A percentile compares a stretch with the other conserved stretches of the same genome.
Evolutionary conservation across 2,888 invertebrate genomes (phyloP).

Genomic region (Parnassius apollo): DNA sequence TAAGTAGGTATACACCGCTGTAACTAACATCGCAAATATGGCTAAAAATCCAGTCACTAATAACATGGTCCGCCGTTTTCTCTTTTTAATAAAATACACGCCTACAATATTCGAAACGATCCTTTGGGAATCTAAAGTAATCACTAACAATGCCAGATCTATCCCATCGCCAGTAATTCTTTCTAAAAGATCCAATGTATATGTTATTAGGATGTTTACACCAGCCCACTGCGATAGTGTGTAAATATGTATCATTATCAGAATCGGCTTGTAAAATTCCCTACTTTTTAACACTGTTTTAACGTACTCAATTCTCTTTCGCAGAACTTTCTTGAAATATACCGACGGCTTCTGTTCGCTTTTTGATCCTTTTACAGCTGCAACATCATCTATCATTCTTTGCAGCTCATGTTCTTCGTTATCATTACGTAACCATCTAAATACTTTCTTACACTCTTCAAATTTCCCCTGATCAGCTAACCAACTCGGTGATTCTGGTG

Average conservation of each 20-base stretch:
- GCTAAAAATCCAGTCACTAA: constrained; percentile 20
- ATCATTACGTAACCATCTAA: constrained; percentile 70
- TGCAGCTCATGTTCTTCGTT: constrained; percentile 54
- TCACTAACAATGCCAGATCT: constrained; percentile 32
- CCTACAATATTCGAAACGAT: constrained; percentile 36
- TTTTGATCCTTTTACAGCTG: not conserved
- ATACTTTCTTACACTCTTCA: constrained; percentile 68
- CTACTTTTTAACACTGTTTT: constrained; percentile 33
- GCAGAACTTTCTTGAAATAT: constrained; percentile 1
- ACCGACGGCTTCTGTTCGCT: constrained; percentile 1
- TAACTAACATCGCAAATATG: constrained; percentile 12
- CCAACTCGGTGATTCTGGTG: constrained; percentile 82
- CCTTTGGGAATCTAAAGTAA: constrained; percentile 36
- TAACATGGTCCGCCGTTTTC: constrained; percentile 27
- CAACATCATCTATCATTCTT: constrained; percentile 35
- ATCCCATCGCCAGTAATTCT: constrained; percentile 32
- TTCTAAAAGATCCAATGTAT: constrained; percentile 34
- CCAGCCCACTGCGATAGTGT: constrained; percentile 40
- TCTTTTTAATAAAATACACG: constrained; percentile 35
- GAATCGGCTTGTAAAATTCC: constrained; percentile 43
- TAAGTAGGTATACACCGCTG: constrained; percentile 29
- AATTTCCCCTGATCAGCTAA: constrained; percentile 68
- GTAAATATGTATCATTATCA: constrained; percentile 42
- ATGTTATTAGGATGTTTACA: constrained; percentile 39
- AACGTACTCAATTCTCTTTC: constrained; percentile 23